Evolutionary conservation across 2,888 invertebrate species (phyloP).

Genomic region (Pseudanteris insignis): DNA sequence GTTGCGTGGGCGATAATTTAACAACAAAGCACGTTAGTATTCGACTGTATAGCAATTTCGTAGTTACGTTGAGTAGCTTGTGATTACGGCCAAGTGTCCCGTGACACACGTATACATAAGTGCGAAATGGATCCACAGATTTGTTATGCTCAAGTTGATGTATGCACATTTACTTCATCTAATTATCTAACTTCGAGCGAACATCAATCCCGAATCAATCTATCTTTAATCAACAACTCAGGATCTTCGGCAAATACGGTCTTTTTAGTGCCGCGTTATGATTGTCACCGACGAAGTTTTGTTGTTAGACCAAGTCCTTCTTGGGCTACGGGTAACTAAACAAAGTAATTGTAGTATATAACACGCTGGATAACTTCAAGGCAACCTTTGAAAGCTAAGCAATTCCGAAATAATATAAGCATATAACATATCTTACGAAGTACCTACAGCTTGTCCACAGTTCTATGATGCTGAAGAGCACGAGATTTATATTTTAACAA

Average conservation of each 20-base stretch:
- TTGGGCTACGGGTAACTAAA: slow-evolving; percentile 27
- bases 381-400: slow-evolving; percentile 30
- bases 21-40: too few species aligned
- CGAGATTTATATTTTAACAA: slow-evolving; percentile 17
- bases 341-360: slow-evolving; percentile 25
- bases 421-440: slow-evolving; percentile 21
- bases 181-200: too few species aligned
- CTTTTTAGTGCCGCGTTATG: background rate
- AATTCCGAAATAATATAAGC: slow-evolving; percentile 30
- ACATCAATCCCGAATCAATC: too few species aligned
- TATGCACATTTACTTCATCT: too few species aligned
- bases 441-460: slow-evolving; percentile 11
- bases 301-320: slow-evolving; percentile 23
- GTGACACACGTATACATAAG: too few species aligned
- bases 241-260: background rate
- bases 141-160: too few species aligned
- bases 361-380: slow-evolving; percentile 9
- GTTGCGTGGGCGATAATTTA: too few species aligned
- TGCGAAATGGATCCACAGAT: too few species aligned
- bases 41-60: too few species aligned
- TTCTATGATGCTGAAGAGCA: slow-evolving; percentile 10
- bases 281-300: slow-evolving; percentile 24
- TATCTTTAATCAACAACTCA: too few species aligned
- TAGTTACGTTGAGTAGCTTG: too few species aligned
- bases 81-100: too few species aligned